Evolutionary conservation across 2,113 vertebrate species (phyloP).

Genomic region (Callipepla squamata): DNA sequence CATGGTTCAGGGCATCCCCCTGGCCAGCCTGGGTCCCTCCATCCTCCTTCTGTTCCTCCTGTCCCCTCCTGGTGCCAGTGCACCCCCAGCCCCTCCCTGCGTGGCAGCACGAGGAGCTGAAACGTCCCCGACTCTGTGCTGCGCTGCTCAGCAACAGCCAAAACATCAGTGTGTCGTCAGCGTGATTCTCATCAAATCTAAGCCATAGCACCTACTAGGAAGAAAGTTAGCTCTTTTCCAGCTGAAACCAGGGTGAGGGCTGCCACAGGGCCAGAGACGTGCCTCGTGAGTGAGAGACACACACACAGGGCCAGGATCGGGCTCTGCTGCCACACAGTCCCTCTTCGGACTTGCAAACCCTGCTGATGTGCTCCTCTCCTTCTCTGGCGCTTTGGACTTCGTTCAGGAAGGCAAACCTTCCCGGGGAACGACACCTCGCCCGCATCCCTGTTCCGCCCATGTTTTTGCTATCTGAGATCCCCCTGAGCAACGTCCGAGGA

Average conservation of each 20-base stretch:
- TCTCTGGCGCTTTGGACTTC: not conserved
- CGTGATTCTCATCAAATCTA: not conserved
- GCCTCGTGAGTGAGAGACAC: not conserved
- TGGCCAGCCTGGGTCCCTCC: not conserved
- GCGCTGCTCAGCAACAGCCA: not conserved
- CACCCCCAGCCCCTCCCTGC: not conserved
- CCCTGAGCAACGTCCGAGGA: slow-evolving; percentile 8
- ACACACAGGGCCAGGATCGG: not conserved
- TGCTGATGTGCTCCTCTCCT: not conserved
- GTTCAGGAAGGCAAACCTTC: not conserved
- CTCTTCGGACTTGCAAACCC: not conserved
- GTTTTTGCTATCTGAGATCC: slow-evolving; percentile 14
- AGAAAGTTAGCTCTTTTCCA: not conserved
- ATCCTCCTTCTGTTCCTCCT: not conserved
- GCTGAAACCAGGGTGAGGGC: not conserved
- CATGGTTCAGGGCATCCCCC: not conserved
- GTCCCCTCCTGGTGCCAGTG: not conserved
- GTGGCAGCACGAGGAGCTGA: not conserved
- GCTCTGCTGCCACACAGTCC: not conserved
- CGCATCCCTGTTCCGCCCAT: not conserved
- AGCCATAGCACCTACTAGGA: not conserved
- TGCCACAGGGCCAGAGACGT: not conserved
- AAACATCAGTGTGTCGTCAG: not conserved
- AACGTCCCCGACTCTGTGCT: not conserved
- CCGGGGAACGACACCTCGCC: not conserved